phyloP scores from a whole-genome alignment of 2,888 invertebrate species.

The Apotomis betuletana region DNA sequence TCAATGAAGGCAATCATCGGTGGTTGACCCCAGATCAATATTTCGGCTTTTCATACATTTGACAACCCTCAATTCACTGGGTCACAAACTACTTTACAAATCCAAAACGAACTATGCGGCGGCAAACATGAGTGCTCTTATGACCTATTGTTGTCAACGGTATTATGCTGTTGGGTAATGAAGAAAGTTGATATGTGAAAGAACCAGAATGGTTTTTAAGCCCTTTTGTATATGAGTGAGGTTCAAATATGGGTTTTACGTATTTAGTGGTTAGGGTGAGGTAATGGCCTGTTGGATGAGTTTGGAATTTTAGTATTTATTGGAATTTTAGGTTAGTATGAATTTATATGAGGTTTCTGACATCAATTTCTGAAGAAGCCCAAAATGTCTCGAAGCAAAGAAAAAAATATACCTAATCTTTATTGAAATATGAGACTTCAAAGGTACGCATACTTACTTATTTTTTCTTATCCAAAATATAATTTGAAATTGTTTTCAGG shows the following conservation, averaged over 20 bases:
- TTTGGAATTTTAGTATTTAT: slow-evolving; percentile 25
- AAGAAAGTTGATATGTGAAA: not conserved
- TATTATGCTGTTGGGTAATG: no score
- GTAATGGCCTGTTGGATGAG: slow-evolving; percentile 33
- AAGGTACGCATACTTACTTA: no score
- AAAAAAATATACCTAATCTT: no score
- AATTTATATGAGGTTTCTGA: not conserved
- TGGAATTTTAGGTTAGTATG: slow-evolving; percentile 1
- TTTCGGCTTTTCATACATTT: slow-evolving; percentile 68
- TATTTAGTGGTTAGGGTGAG: slow-evolving; percentile 32
- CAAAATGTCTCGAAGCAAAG: no score
- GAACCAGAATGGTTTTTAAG: not conserved
- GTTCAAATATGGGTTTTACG: slow-evolving; percentile 24
- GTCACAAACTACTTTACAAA: slow-evolving; percentile 43
- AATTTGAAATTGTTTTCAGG: no score
- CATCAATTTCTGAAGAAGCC: not conserved
- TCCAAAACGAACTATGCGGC: not conserved
- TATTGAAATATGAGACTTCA: no score
- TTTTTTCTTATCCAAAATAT: no score
- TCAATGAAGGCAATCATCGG: slow-evolving; percentile 69
- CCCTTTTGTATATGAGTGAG: slow-evolving; percentile 44
- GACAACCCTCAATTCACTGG: slow-evolving; percentile 55
- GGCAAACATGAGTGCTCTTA: not conserved
- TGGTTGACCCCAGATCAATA: slow-evolving; percentile 68
- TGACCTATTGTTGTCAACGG: not conserved